These are phyloP conservation scores for Leptinotarsa haldemani DNA, from an alignment of 2,888 invertebrate genomes.

Conservation along the genomic window DNA sequence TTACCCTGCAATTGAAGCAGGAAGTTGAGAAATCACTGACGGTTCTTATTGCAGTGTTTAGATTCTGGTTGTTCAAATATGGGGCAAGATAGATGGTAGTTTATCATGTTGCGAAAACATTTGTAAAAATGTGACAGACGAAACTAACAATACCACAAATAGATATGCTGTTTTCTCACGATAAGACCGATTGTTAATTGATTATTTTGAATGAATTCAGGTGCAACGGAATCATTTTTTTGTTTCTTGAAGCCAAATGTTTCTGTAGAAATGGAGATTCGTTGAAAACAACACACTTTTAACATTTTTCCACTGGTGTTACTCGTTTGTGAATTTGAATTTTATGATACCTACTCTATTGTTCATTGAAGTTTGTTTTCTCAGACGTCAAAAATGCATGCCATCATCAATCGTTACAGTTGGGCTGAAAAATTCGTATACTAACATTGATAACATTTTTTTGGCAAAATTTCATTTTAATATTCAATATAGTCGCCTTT, in stretches of 20 bases:
- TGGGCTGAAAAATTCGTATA: no score
- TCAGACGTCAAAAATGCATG: no score
- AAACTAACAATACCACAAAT: background rate
- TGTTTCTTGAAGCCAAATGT: background rate
- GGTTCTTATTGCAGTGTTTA: slow-evolving; percentile 14
- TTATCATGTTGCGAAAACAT: slow-evolving; percentile 1
- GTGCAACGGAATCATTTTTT: background rate
- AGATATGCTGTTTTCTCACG: background rate
- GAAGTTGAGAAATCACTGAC: slow-evolving; percentile 63
- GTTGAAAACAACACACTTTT: no score
- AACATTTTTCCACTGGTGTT: no score
- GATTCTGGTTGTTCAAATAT: slow-evolving; percentile 8
- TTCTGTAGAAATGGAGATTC: background rate
- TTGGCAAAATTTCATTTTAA: no score
- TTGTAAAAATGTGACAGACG: background rate
- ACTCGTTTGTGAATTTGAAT: no score
- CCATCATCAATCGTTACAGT: no score
- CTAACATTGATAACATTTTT: no score
- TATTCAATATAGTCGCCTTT: no score
- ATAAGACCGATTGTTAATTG: background rate
- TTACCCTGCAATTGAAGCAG: slow-evolving; percentile 66
- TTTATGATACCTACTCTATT: no score
- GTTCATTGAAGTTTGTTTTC: no score
- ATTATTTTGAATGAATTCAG: background rate
- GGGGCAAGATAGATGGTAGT: slow-evolving; percentile 15